These are phyloP conservation scores for Siniperca scherzeri DNA, from an alignment of 2,797 vertebrate genomes.

Conservation along the genomic window DNA sequence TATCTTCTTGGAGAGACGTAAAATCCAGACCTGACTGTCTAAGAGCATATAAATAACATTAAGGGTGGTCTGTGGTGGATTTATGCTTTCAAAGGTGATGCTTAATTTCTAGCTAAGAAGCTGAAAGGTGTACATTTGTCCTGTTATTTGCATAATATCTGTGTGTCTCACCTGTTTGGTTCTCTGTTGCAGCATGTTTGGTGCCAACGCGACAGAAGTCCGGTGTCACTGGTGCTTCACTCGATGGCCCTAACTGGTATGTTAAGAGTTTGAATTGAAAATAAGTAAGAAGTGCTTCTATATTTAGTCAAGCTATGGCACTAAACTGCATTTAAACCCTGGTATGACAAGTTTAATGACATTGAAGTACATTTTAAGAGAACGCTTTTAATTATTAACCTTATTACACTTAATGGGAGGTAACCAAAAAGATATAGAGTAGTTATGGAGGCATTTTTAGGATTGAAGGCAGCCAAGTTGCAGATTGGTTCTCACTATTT, in stretches of 20 bases:
- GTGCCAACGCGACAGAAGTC: constrained; percentile 64
- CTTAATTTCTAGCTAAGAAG: background rate
- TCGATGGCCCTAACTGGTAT: constrained; percentile 66
- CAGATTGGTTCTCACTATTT: background rate
- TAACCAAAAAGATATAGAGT: background rate
- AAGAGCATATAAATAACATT: background rate
- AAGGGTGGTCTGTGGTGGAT: background rate
- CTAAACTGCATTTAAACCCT: background rate
- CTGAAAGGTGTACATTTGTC: background rate
- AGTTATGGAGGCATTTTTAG: background rate
- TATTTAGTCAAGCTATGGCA: background rate
- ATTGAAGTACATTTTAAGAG: background rate
- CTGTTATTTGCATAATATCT: background rate
- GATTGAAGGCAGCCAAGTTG: background rate
- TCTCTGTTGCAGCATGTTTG: constrained; percentile 64
- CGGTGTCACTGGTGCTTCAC: constrained; percentile 27
- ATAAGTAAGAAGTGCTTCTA: background rate
- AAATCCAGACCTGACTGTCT: background rate
- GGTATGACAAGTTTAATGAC: background rate
- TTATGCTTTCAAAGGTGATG: background rate
- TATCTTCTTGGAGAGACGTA: background rate
- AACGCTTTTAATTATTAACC: too few relatives aligned
- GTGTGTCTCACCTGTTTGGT: constrained; percentile 10
- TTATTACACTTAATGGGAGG: too few relatives aligned
- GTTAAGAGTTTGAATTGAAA: constrained; percentile 1